Conservation (phyloP, 2,888 invertebrate species). For the Biston stratarius region DNA sequence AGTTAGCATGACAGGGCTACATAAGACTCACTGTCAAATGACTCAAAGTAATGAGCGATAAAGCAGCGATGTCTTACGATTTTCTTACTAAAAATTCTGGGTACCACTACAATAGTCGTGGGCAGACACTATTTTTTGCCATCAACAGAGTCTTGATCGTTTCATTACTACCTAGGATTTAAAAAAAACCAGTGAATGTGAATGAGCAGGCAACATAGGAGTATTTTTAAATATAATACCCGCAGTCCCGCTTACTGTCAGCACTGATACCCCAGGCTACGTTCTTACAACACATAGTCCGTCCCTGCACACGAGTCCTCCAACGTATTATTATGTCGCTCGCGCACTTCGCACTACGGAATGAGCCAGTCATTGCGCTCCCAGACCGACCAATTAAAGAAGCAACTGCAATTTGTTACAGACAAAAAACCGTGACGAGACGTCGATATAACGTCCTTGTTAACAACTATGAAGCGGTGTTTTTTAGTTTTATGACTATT, state of each 20-base stretch:
- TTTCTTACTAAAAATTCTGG: no score
- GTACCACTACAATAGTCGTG: no score
- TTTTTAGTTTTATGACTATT: conserved; percentile 40
- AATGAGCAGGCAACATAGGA: no score
- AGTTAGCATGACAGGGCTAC: no score
- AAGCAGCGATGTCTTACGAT: no score
- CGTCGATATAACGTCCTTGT: conserved; percentile 74
- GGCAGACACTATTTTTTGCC: no score
- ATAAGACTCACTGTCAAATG: no score
- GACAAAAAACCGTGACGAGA: conserved; percentile 73
- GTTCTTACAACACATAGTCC: conserved; percentile 4
- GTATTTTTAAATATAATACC: background rate
- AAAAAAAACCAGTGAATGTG: no score
- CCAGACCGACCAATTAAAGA: conserved; percentile 79
- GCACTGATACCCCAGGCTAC: conserved; percentile 1
- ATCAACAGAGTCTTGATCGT: no score
- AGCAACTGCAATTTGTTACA: conserved; percentile 73
- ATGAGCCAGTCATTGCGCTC: conserved; percentile 74
- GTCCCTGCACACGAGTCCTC: conserved; percentile 20
- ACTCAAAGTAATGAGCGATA: no score
- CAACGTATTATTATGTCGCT: conserved; percentile 58
- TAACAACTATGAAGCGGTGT: conserved; percentile 58
- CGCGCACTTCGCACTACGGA: conserved; percentile 80
- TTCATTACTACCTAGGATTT: no score
- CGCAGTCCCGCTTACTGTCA: background rate